Percentiles rank a stretch among this genome's conserved stretches.
phyloP scores from a whole-genome alignment of 1,140 invertebrate species.

The Apis dorsata region DNA sequence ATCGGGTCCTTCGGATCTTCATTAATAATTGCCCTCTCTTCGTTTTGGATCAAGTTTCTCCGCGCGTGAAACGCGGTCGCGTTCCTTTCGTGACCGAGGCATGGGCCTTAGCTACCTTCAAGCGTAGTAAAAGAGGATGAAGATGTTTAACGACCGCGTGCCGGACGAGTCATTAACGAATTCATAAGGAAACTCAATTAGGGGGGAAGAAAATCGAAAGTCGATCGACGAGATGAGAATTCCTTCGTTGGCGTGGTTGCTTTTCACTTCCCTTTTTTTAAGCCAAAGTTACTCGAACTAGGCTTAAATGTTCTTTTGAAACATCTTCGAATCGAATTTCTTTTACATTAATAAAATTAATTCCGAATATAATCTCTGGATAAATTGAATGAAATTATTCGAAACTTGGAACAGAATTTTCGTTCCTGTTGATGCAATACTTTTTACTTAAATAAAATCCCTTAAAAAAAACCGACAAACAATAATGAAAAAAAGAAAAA shows the following conservation, averaged over 20 bases:
- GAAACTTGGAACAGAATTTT: too few relatives aligned
- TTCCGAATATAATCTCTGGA: too few relatives aligned
- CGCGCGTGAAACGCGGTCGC: not conserved
- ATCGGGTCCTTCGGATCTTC: conserved; percentile 42
- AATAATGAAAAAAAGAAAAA: not conserved
- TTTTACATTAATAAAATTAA: too few relatives aligned
- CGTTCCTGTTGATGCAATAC: too few relatives aligned
- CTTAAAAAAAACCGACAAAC: not conserved
- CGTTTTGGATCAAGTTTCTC: conserved; percentile 37
- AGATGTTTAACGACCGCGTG: conserved; percentile 7
- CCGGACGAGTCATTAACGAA: conserved; percentile 28
- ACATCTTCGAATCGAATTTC: too few relatives aligned
- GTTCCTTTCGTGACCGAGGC: conserved; percentile 15
- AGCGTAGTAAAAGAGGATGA: conserved; percentile 13
- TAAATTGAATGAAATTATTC: not conserved
- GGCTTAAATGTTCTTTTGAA: too few relatives aligned
- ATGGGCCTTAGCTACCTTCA: not conserved
- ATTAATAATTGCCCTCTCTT: conserved; percentile 43
- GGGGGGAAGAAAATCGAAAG: conserved; percentile 9
- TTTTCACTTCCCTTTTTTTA: not conserved
- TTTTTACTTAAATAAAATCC: too few relatives aligned
- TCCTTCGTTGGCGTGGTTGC: not conserved
- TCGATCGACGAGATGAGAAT: not conserved
- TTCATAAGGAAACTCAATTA: conserved; percentile 42
- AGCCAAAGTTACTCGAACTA: too few relatives aligned